Evolutionary conservation across 2,797 vertebrate species (phyloP).

Genomic region (Merluccius polli): DNA sequence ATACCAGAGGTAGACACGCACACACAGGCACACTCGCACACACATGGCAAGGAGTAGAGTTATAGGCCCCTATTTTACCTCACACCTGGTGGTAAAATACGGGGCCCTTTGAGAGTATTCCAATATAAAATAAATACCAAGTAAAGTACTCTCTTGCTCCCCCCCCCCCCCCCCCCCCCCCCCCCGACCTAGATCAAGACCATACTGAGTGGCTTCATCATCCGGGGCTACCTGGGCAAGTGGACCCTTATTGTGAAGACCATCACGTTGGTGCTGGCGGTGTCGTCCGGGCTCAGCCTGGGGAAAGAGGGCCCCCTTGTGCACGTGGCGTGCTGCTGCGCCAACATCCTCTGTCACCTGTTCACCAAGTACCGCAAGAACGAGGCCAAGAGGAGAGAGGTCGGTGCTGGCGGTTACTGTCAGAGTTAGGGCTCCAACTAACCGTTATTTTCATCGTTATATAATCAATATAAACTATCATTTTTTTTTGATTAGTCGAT

Average conservation of each 20-base stretch:
- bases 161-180: conserved; percentile 8
- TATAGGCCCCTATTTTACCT: no score
- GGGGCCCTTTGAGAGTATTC: no score
- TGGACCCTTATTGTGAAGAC: conserved; percentile 97
- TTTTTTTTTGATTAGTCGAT: no score
- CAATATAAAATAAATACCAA: not conserved
- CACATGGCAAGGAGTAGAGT: no score
- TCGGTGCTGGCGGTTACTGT: conserved; percentile 41
- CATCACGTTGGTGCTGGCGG: conserved; percentile 89
- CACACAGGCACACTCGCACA: not conserved
- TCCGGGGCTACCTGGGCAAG: conserved; percentile 95
- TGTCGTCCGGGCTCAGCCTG: conserved; percentile 89
- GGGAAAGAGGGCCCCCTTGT: conserved; percentile 96
- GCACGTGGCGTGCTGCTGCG: conserved; percentile 96
- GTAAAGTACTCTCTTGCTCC: not conserved
- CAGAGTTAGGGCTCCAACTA: no score
- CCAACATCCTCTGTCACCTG: conserved; percentile 91
- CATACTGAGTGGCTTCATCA: conserved; percentile 97
- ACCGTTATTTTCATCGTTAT: no score
- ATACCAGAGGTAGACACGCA: conserved; percentile 87
- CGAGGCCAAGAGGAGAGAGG: conserved; percentile 94
- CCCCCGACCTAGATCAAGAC: conserved; percentile 88
- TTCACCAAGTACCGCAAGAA: conserved; percentile 97
- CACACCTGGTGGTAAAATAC: no score
- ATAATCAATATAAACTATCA: no score